phyloP scores from a whole-genome alignment of 2,888 invertebrate genomes.

The Megamerina dolium region DNA sequence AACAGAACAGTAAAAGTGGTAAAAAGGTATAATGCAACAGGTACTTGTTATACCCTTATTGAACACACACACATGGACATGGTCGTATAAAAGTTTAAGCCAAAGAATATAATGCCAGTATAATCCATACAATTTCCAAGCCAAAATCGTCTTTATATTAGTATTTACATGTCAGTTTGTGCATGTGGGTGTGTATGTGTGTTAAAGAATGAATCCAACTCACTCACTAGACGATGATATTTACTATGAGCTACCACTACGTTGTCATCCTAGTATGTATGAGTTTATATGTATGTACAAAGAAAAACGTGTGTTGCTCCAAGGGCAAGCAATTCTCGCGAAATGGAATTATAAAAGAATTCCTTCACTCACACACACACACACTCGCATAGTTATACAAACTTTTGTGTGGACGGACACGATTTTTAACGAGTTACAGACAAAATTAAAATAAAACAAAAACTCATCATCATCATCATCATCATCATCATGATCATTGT shows the following conservation, averaged over 20 bases:
- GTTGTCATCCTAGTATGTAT: too few species aligned
- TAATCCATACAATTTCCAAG: slow-evolving; percentile 11
- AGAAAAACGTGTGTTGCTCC: slow-evolving; percentile 30
- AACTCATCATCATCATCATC: slow-evolving; percentile 5
- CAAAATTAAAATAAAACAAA: slow-evolving; percentile 7
- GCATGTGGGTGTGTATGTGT: too few species aligned
- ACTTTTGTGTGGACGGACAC: slow-evolving; percentile 31
- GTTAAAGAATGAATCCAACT: slow-evolving; percentile 9
- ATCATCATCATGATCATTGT: slow-evolving; percentile 7
- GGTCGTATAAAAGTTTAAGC: too few species aligned
- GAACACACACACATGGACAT: too few species aligned
- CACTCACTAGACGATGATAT: slow-evolving; percentile 10
- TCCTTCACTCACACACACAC: slow-evolving; percentile 21
- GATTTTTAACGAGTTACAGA: slow-evolving; percentile 40
- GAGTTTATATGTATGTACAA: too few species aligned
- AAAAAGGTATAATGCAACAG: slow-evolving; percentile 9
- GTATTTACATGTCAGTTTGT: too few species aligned
- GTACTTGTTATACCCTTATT: too few species aligned
- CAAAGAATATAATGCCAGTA: not conserved
- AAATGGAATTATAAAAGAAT: slow-evolving; percentile 45
- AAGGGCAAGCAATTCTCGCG: slow-evolving; percentile 43
- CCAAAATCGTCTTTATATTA: not conserved
- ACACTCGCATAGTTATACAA: slow-evolving; percentile 11
- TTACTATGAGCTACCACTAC: too few species aligned
- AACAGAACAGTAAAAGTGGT: too few species aligned